These are phyloP conservation scores for Limosa lapponica DNA, from an alignment of 2,797 vertebrate genomes.

Conservation along the genomic window DNA sequence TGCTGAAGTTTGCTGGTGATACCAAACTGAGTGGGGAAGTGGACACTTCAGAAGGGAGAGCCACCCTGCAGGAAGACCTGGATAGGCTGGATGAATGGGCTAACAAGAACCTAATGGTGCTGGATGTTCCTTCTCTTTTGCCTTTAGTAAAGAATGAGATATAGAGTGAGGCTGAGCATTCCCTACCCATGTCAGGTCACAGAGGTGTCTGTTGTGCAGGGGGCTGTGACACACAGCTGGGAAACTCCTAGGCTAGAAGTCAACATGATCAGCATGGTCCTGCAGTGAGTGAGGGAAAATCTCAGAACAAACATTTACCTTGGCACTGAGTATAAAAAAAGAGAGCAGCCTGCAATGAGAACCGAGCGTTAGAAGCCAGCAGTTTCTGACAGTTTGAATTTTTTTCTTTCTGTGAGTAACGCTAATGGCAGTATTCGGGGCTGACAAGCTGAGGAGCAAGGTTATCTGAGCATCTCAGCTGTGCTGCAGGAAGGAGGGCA, in stretches of 20 bases:
- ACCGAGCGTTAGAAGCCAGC: neutral
- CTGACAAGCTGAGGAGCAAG: neutral
- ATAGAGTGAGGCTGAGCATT: neutral
- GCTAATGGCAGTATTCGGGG: neutral
- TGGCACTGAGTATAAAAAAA: neutral
- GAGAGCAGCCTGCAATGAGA: neutral
- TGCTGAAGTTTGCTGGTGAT: neutral
- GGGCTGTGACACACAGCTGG: neutral
- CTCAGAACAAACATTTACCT: neutral
- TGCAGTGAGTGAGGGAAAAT: neutral
- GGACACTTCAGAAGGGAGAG: neutral
- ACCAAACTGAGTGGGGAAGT: neutral
- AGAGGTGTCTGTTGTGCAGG: neutral
- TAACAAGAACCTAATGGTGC: neutral
- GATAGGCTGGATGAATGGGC: neutral
- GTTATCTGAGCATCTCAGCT: neutral
- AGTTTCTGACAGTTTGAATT: neutral
- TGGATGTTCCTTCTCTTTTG: neutral
- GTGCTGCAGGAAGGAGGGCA: neutral
- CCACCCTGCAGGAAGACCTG: neutral
- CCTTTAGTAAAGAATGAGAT: neutral
- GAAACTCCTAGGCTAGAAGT: neutral
- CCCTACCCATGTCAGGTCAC: neutral
- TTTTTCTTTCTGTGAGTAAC: neutral
- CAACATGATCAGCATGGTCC: rapidly evolving